Percentiles rank a stretch among this genome's conserved stretches.
These are phyloP conservation scores for Brenthis daphne DNA, from an alignment of 2,888 invertebrate species.

Conservation along the genomic window DNA sequence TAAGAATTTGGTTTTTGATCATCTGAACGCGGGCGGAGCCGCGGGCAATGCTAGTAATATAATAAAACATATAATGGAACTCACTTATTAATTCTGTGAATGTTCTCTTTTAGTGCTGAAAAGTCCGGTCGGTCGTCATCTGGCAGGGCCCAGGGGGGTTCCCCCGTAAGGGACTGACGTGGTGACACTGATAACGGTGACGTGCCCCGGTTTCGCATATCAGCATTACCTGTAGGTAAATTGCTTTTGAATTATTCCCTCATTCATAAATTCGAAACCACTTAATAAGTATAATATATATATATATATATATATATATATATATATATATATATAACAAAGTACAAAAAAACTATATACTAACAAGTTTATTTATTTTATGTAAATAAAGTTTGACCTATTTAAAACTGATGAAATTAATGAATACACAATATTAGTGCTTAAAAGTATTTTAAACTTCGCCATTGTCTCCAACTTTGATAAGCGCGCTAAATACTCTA, in stretches of 20 bases:
- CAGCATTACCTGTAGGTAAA: slow-evolving; percentile 61
- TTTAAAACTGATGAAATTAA: slow-evolving; percentile 1
- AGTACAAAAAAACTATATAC: too few species aligned
- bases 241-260: slow-evolving; percentile 6
- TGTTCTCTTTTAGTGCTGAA: slow-evolving; percentile 91
- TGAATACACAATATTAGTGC: too few species aligned
- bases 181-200: slow-evolving; percentile 77
- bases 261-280: background rate
- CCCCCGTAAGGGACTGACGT: slow-evolving; percentile 74
- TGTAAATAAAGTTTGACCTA: too few species aligned
- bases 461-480: slow-evolving; percentile 10
- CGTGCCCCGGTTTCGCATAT: slow-evolving; percentile 75
- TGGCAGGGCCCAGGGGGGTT: slow-evolving; percentile 87
- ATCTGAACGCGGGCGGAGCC: too few species aligned
- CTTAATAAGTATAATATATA: too few species aligned
- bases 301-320: too few species aligned
- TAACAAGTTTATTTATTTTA: too few species aligned
- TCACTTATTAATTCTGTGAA: slow-evolving; percentile 94
- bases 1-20: too few species aligned
- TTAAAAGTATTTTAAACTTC: slow-evolving; percentile 6
- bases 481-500: slow-evolving; percentile 5
- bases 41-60: too few species aligned
- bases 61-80: slow-evolving; percentile 24
- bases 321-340: too few species aligned
- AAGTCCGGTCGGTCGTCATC: slow-evolving; percentile 96